Base-by-base conservation (phyloP, 2,797 vertebrate genomes). In the Diplodus puntazzo region DNA sequence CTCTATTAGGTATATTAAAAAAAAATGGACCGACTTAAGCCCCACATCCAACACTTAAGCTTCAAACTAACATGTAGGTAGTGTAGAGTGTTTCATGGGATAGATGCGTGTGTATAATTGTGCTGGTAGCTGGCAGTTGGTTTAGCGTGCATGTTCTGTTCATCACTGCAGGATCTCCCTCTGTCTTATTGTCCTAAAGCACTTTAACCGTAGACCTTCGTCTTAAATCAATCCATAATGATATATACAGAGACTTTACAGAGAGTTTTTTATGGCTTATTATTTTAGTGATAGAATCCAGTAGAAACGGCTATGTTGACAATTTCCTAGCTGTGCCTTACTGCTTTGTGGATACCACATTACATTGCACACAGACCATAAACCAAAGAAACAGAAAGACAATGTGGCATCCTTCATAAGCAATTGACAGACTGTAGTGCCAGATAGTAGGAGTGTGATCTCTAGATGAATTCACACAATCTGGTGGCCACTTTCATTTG, bases 301-400 rank as follows among this genome's bases (percentile, higher is more conserved):
- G 68, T 65, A 61, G 39, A 73, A 66, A 52, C 63, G 49, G 69
- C 62, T 62, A 3, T 16, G 30, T 27, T 60, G 7, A 55, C 3
- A 1, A n/a, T 57, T 53, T 52, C 21, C 46, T 34, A 30, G 62
- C 69, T 65, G 55, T 57, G 62, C 69, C 42, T 72, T 30, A 14
- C 45, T 80, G 83, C 83, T 84, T 21, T 75, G 74, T 80, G 50
- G 69, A 75, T 23, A 60, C 23, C 13, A 48, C 52, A 11, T 58
- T 20, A 55, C 61, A 46, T 3, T 52, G 53, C 58, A 39, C 75
- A 54, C 57, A 59, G 58, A 69, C 39, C 9, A 73, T 63, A 73
- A 73, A 89, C 84, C 88, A 87, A 86, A 91, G 82, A 88, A 67
- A 69, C 46, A 14, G 11, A 25, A 14, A 52, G 45, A 63, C 43